A percentile compares a stretch with the other conserved stretches of the same genome.
Conservation (phyloP, 1,140 invertebrate genomes). For the Leguminivora glycinivorella region DNA sequence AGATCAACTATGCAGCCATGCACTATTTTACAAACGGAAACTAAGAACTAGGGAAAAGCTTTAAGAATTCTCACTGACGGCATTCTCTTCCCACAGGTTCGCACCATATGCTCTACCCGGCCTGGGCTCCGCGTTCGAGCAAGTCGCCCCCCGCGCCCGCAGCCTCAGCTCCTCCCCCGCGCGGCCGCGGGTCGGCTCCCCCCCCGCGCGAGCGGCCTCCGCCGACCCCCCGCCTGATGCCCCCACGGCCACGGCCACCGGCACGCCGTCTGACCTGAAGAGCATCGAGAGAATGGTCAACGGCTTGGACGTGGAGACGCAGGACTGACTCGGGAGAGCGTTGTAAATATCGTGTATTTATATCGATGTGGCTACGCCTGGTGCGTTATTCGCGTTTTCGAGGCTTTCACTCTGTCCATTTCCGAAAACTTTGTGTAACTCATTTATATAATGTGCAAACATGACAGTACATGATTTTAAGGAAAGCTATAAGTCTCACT, state of each 20-base stretch:
- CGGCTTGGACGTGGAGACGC: constrained; percentile 88
- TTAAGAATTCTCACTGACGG: background rate
- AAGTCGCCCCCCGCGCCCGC: constrained; percentile 85
- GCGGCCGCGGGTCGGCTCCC: constrained; percentile 80
- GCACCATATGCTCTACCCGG: constrained; percentile 90
- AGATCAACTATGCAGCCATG: too few relatives aligned
- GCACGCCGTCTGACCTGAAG: constrained; percentile 88
- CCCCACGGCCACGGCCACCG: constrained; percentile 56
- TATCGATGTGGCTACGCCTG: constrained; percentile 43
- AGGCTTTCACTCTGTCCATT: background rate
- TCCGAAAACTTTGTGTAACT: background rate
- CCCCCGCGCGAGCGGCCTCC: constrained; percentile 78
- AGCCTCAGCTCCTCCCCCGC: constrained; percentile 85
- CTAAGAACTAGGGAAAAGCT: too few relatives aligned
- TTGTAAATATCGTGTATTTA: constrained; percentile 76
- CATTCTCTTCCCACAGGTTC: constrained; percentile 83
- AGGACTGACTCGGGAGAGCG: constrained; percentile 66
- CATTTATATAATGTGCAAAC: background rate
- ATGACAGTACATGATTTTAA: background rate
- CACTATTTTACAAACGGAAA: too few relatives aligned
- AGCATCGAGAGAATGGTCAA: constrained; percentile 98
- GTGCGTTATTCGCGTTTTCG: background rate
- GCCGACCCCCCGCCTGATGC: constrained; percentile 76
- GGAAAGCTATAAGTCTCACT: background rate
- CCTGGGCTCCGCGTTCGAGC: constrained; percentile 89